Conservation (phyloP, 2,797 vertebrate genomes). For the Zenarchopterus dispar region DNA sequence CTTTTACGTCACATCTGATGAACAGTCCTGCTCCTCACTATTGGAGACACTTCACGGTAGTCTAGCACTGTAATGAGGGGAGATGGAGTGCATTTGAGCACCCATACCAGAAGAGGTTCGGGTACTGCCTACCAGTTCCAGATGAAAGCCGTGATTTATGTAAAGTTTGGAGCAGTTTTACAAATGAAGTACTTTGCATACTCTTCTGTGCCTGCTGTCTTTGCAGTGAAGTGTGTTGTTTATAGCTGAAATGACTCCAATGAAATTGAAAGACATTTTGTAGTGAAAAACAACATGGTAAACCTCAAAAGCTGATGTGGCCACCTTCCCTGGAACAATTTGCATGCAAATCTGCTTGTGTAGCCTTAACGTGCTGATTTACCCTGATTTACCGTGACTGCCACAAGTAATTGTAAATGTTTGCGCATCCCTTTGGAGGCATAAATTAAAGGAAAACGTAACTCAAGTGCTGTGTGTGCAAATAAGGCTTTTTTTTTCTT, state of each 20-base stretch:
- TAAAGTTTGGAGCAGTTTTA: constrained; percentile 62
- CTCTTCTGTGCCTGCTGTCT: constrained; percentile 32
- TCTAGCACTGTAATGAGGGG: constrained; percentile 69
- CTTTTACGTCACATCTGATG: constrained; percentile 74
- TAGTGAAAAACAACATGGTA: constrained; percentile 34
- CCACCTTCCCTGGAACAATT: constrained; percentile 70
- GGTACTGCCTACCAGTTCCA: constrained; percentile 47
- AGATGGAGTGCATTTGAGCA: constrained; percentile 71
- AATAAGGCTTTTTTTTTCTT: constrained; percentile 49
- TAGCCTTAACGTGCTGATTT: constrained; percentile 73
- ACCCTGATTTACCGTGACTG: constrained; percentile 71
- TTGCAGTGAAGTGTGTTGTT: constrained; percentile 52
- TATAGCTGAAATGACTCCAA: constrained; percentile 45
- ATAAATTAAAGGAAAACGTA: constrained; percentile 72
- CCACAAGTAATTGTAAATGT: constrained; percentile 74
- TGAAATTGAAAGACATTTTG: constrained; percentile 44
- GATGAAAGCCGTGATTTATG: constrained; percentile 68
- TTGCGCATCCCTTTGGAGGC: constrained; percentile 67
- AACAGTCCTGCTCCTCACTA: constrained; percentile 73
- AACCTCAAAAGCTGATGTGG: constrained; percentile 55
- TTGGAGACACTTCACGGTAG: constrained; percentile 71
- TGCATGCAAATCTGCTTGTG: constrained; percentile 72
- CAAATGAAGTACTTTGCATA: constrained; percentile 50
- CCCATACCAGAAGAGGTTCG: constrained; percentile 59
- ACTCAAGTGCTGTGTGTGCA: constrained; percentile 58